Percentiles rank a stretch among this genome's conserved stretches.
Conservation (phyloP, 2,113 vertebrate genomes). For the Emydocephalus ijimae region DNA sequence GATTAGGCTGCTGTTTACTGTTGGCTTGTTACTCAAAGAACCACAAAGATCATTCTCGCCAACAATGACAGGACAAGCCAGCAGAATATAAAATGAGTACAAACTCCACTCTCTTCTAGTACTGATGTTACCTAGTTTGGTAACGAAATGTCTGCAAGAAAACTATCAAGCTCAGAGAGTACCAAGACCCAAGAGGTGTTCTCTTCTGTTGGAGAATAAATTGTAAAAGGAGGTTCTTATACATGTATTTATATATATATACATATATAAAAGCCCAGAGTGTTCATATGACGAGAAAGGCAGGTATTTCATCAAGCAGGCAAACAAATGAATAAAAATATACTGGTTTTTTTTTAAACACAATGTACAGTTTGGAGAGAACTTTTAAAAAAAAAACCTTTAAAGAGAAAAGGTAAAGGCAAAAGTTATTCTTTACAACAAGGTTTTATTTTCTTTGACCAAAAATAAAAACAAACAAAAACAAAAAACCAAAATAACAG, state of each 20-base stretch:
- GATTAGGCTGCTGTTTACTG: background rate
- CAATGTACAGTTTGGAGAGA: background rate
- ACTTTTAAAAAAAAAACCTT: background rate
- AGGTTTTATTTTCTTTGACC: conserved; percentile 70
- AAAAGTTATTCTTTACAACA: conserved; percentile 69
- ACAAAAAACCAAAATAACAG: conserved; percentile 26
- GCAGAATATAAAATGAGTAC: background rate
- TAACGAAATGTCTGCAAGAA: background rate
- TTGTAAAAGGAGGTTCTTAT: background rate
- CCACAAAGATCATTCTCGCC: background rate
- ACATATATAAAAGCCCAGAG: background rate
- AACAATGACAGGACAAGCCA: background rate
- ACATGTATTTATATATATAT: background rate
- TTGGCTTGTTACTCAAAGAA: background rate
- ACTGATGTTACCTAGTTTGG: background rate
- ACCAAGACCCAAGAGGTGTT: too few species aligned
- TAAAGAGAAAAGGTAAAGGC: conserved; percentile 16
- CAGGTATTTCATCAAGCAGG: background rate
- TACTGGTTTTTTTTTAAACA: background rate
- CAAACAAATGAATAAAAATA: background rate
- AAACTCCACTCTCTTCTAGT: background rate
- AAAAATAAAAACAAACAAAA: background rate
- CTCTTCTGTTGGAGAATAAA: too few species aligned
- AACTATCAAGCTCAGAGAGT: background rate
- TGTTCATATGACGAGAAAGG: background rate